A percentile compares a stretch with the other conserved stretches of the same genome.
These are phyloP conservation scores for Nesoenas mayeri DNA, from an alignment of 2,113 vertebrate species.

Conservation along the genomic window DNA sequence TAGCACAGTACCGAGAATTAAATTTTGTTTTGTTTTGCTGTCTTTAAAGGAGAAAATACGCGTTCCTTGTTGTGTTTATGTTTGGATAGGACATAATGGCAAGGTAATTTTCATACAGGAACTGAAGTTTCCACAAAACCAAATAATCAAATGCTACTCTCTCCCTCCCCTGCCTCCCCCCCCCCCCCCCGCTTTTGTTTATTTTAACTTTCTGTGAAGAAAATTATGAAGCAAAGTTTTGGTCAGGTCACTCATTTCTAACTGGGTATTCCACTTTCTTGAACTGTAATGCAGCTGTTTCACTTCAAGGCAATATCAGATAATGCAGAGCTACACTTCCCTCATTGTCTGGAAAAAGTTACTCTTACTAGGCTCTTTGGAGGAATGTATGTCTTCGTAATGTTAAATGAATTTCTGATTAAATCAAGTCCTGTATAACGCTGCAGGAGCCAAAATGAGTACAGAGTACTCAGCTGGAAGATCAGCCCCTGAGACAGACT, in stretches of 20 bases:
- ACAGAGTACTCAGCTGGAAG: background rate
- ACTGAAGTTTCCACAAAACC: background rate
- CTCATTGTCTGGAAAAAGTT: background rate
- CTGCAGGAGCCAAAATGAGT: background rate
- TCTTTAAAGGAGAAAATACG: background rate
- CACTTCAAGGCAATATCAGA: background rate
- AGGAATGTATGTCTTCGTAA: background rate
- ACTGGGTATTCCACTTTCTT: background rate
- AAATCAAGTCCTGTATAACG: background rate
- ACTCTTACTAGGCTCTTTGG: background rate
- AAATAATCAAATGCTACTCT: background rate
- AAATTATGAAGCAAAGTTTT: background rate
- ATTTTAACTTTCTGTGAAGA: background rate
- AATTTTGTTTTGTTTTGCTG: background rate
- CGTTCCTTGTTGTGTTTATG: background rate
- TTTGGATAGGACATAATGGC: background rate
- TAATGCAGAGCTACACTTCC: background rate
- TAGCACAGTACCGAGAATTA: background rate
- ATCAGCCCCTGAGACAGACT: background rate
- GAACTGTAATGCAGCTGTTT: background rate
- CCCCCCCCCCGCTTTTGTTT: fast-evolving
- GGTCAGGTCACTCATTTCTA: background rate
- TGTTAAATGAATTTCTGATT: background rate
- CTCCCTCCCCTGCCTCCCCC: fast-evolving
- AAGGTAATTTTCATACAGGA: background rate